Evolutionary conservation across 2,797 vertebrate species (phyloP).

Genomic region (Coracias cyanogaster): DNA sequence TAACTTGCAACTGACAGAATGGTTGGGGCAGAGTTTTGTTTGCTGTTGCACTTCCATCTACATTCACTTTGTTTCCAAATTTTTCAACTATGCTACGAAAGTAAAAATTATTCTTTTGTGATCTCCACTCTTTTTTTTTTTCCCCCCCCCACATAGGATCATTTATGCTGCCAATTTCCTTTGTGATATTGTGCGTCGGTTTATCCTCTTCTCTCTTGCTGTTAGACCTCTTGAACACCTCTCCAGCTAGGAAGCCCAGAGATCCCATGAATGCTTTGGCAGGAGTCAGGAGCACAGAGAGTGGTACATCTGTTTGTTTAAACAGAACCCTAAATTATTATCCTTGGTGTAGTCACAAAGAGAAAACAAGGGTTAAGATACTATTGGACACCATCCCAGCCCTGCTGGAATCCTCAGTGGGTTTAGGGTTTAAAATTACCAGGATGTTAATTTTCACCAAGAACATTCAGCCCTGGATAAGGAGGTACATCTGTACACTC

Average conservation of each 20-base stretch:
- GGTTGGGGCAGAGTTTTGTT: background rate
- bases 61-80: background rate
- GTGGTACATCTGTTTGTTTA: constrained; percentile 22
- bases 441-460: constrained; percentile 16
- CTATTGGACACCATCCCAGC: background rate
- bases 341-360: background rate
- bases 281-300: background rate
- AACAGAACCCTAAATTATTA: background rate
- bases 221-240: background rate
- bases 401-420: background rate
- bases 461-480: background rate
- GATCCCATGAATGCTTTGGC: background rate
- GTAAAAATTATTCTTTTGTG: background rate
- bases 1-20: background rate
- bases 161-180: background rate
- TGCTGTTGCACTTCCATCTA: background rate
- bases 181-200: background rate
- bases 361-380: background rate
- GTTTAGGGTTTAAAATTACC: constrained; percentile 9
- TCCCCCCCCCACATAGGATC: background rate
- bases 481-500: background rate
- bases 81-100: background rate
- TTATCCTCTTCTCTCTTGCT: background rate
- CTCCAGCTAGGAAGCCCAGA: background rate
- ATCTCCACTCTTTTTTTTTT: background rate